Base-by-base conservation (phyloP, 2,113 vertebrate species). In the Pongo abelii region DNA sequence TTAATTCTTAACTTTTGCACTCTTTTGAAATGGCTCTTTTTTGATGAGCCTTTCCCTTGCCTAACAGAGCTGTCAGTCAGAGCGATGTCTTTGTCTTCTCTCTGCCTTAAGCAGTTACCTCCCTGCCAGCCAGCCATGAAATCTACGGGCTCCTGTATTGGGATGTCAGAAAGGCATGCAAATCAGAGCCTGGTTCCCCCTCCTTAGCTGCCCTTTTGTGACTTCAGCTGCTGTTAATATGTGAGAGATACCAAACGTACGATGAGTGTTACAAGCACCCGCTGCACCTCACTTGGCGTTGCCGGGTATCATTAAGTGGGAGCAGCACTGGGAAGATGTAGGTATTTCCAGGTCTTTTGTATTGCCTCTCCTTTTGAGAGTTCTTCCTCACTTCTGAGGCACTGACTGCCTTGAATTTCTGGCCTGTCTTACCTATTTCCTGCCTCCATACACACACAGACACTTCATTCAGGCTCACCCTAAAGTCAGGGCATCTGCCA, bases 1-100 rank as follows among this genome's bases (percentile, higher is more conserved):
- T 96, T 96, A 86, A 79, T 64, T 95, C 89, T 96, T 96, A 94
- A 95, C 72, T 95, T 90, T 67, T 94, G 38, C 70, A 64, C 83
- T 78, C 80, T 85, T 81, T 67, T 46, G 50, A 91, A 87, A 85
- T 46, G 25, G 23, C 61, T 93, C 4, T 88, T 80, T 57, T 94
- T 67, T 72, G 35, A 78, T 43, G 40, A 84, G 84, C 84, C 70
- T 80, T 85, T 61, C 30, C 69, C 81, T 84, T 64, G 77, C 64
- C 64, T 91, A 30, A 67, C 70, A 61, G 43, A 78, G 72, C 94
- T 61, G 59, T 95, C 96, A 85, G 30, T 78, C 93, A 89, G 64
- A 75, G 22, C 13, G 3, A 78, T 70, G 70, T 92, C 95, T 95
- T 88, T 95, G 85, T 97, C 81, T 85, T 91, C 43, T 52, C 32